Conservation (phyloP, 2,888 invertebrate genomes). For the Zygogramma bicolorata region DNA sequence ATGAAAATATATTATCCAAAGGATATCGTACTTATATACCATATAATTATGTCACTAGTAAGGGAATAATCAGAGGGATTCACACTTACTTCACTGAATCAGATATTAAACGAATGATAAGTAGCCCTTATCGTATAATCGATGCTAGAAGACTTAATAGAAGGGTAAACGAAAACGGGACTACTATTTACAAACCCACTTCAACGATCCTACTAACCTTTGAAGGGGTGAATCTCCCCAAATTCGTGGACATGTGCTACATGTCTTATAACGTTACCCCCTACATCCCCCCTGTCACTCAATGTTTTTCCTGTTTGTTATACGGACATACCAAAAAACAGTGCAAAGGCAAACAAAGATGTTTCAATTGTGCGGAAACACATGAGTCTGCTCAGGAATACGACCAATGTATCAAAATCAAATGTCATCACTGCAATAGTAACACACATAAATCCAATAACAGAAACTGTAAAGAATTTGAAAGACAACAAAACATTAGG, state of each 20-base stretch:
- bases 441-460: not conserved
- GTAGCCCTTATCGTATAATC: too few relatives aligned
- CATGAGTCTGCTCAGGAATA: not conserved
- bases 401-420: not conserved
- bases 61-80: constrained; percentile 8
- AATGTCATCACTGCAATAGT: not conserved
- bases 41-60: not conserved
- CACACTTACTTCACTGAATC: not conserved
- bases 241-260: too few relatives aligned
- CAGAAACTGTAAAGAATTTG: not conserved
- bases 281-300: constrained; percentile 9
- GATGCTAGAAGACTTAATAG: too few relatives aligned
- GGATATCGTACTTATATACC: too few relatives aligned
- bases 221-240: too few relatives aligned
- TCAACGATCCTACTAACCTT: too few relatives aligned
- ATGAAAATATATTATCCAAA: too few relatives aligned
- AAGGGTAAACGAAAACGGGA: too few relatives aligned
- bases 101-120: not conserved
- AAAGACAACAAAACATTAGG: constrained; percentile 20
- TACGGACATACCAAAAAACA: constrained; percentile 23
- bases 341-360: constrained; percentile 9
- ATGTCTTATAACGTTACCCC: not conserved
- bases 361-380: not conserved
- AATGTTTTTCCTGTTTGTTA: constrained; percentile 8
- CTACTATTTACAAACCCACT: not conserved